phyloP scores from a whole-genome alignment of 2,113 vertebrate genomes.

The Stigmatopora argus region DNA sequence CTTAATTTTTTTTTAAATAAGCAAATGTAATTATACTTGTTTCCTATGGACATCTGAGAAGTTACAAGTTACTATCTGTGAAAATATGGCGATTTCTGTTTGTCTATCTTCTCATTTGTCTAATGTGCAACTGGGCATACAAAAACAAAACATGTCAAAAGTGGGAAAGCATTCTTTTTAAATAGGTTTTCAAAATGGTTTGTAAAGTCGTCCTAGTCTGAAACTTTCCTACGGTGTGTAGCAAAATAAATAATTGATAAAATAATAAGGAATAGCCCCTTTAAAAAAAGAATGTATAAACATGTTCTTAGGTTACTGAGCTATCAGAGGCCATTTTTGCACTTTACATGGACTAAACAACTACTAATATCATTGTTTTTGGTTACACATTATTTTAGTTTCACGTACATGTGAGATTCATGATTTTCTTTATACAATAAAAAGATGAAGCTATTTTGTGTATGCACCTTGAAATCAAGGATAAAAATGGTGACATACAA shows the following conservation, averaged over 20 bases:
- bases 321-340: constrained; percentile 46
- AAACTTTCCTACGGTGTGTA: not conserved
- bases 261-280: constrained; percentile 9
- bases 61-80: not conserved
- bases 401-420: constrained; percentile 60
- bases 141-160: not conserved
- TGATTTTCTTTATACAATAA: constrained; percentile 50
- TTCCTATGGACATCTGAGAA: too few species aligned
- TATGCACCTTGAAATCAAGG: not conserved
- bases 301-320: constrained; percentile 15
- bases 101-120: not conserved
- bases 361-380: constrained; percentile 31
- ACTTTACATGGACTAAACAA: constrained; percentile 66
- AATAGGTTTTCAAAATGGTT: not conserved
- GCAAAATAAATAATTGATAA: not conserved
- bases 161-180: not conserved
- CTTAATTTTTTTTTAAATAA: constrained; percentile 16
- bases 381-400: constrained; percentile 56
- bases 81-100: not conserved
- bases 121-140: not conserved
- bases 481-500: not conserved
- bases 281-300: constrained; percentile 6
- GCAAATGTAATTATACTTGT: constrained; percentile 1
- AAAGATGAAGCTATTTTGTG: constrained; percentile 30
- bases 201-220: not conserved